Base-by-base conservation (phyloP, 2,888 invertebrate species). In the Heliothis peltigera region DNA sequence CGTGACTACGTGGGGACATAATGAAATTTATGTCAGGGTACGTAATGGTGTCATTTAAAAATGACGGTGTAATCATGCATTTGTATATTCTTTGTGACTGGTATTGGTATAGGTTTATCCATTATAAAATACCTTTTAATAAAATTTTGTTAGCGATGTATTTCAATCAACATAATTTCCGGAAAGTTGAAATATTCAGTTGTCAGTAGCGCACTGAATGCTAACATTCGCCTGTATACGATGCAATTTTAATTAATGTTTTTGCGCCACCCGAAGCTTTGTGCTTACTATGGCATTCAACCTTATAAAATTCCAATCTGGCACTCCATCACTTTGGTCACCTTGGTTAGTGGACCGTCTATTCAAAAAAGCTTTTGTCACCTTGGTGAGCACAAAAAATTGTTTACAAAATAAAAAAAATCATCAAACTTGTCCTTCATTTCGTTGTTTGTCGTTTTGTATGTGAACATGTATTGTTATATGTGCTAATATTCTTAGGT, bases 1-100 rank as follows among this genome's bases (percentile, higher is more conserved):
- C 51, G 43, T 59, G 62, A 59, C 64, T 68, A 57, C 56, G 52
- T 77, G 71, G 8, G n/a, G n/a, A n/a, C n/a, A n/a, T n/a, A n/a
- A n/a, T n/a, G n/a, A n/a, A n/a, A n/a, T n/a, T n/a, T n/a, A n/a
- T n/a, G n/a, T n/a, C n/a, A n/a, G n/a, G n/a, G n/a, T n/a, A n/a
- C n/a, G n/a, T n/a, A n/a, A n/a, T n/a, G n/a, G n/a, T n/a, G n/a
- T n/a, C n/a, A 17, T 70, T 60, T 52, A 48, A 62, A 18, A 53
- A 53, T 35, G 19, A 25, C 25, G 60, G 46, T 21, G 6, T 39
- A 21, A 51, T 46, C 21, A 6, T n/a, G 32, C 22, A 68, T 58
- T 39, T 44, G 6, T 25, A 25, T 25, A 25, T 25, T 25, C 6
- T 25, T 25, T 25, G 3, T 25, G 10, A 32, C 5, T 8, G 32